These are phyloP conservation scores for Phyto melanocephala DNA, from an alignment of 2,888 invertebrate genomes.

Conservation along the genomic window DNA sequence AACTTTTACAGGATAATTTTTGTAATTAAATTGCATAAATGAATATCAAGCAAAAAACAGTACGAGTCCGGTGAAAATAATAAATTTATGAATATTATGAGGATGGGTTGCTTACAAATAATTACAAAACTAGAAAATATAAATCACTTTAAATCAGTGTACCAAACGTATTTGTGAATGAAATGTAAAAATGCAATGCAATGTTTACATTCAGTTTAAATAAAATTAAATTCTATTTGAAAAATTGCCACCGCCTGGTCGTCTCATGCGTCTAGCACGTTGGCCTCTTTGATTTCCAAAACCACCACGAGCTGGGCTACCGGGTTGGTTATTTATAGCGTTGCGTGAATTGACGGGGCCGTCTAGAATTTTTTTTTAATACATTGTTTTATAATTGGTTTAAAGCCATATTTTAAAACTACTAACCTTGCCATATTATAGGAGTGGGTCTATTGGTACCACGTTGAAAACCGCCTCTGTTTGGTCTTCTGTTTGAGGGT, in stretches of 20 bases:
- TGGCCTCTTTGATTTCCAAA: constrained; percentile 73
- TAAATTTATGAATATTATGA: neutral
- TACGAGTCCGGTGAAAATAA: no score
- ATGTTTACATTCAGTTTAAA: constrained; percentile 15
- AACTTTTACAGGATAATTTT: neutral
- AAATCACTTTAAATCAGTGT: constrained; percentile 17
- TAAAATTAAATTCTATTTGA: constrained; percentile 60
- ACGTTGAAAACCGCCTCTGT: constrained; percentile 75
- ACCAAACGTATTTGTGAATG: no score
- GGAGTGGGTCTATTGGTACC: constrained; percentile 81
- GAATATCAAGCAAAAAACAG: neutral
- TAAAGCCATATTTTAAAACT: no score
- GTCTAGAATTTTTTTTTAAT: constrained; percentile 56
- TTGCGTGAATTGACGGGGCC: constrained; percentile 69
- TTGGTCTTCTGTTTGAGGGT: constrained; percentile 74
- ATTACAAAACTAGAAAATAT: constrained; percentile 21
- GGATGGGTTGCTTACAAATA: constrained; percentile 17
- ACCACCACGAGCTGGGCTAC: constrained; percentile 71
- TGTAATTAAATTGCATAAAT: neutral
- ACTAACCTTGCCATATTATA: constrained; percentile 81
- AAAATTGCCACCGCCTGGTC: constrained; percentile 69
- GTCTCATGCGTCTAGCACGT: constrained; percentile 76
- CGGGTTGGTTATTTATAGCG: constrained; percentile 68
- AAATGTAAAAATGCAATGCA: neutral
- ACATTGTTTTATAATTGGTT: neutral